Evolutionary conservation across 2,888 invertebrate genomes (phyloP).

Genomic region (Polyommatus icarus): DNA sequence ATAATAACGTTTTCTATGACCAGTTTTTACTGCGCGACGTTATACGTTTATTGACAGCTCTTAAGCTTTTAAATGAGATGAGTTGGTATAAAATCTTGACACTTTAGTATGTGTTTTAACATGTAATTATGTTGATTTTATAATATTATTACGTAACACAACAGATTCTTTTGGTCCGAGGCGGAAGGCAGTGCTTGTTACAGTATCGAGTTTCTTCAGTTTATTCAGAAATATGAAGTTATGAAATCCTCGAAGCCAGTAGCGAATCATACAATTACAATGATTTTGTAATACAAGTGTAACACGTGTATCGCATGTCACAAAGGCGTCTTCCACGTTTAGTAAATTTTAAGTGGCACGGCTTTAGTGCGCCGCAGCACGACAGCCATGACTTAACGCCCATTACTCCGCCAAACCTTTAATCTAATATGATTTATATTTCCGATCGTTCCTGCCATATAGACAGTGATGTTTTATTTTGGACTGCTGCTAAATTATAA

Average conservation of each 20-base stretch:
- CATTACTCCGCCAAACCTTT: conserved; percentile 57
- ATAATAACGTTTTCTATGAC: not conserved
- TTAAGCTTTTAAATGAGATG: not conserved
- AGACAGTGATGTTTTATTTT: conserved; percentile 29
- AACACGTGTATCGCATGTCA: conserved; percentile 52
- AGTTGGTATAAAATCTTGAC: not conserved
- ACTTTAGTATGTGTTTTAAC: not conserved
- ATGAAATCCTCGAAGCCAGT: not conserved
- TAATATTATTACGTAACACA: not conserved
- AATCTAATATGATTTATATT: conserved; percentile 69
- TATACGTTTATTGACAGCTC: conserved; percentile 1
- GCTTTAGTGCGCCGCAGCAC: conserved; percentile 66
- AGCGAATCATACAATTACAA: not conserved
- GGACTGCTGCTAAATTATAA: not conserved
- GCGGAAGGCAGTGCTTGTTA: not conserved
- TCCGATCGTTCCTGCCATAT: conserved; percentile 64
- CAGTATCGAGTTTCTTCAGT: not conserved
- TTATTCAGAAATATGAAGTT: not conserved
- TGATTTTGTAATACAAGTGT: conserved; percentile 2
- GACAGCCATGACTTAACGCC: conserved; percentile 50
- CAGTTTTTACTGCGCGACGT: not conserved
- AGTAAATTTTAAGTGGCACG: conserved; percentile 62
- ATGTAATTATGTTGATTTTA: not conserved
- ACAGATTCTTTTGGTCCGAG: not conserved
- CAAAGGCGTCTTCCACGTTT: conserved; percentile 57